phyloP scores from a whole-genome alignment of 2,888 invertebrate species.

The Platycnemis pennipes region DNA sequence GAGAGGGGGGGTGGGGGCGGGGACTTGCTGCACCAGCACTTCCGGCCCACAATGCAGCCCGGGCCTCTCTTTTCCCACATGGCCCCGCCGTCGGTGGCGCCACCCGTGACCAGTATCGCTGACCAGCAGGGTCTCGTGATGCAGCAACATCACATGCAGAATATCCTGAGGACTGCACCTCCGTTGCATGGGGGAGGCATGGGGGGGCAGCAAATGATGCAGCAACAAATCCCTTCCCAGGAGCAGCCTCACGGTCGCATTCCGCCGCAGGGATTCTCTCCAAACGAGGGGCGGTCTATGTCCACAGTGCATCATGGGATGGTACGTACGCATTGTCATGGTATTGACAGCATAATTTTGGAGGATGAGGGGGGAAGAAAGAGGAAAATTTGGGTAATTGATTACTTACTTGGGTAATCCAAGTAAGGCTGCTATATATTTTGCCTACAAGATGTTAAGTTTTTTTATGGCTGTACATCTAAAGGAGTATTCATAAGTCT shows the following conservation, averaged over 20 bases:
- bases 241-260: constrained; percentile 39
- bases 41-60: constrained; percentile 52
- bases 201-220: not conserved
- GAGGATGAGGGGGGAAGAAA: too few relatives aligned
- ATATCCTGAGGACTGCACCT: constrained; percentile 17
- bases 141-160: constrained; percentile 22
- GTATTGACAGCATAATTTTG: too few relatives aligned
- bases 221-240: not conserved
- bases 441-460: too few relatives aligned
- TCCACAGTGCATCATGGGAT: not conserved
- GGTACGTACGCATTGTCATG: constrained; percentile 1
- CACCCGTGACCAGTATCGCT: not conserved
- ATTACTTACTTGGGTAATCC: too few relatives aligned
- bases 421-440: too few relatives aligned
- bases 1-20: constrained; percentile 36
- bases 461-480: too few relatives aligned
- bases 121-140: not conserved
- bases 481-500: too few relatives aligned
- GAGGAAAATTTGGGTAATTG: too few relatives aligned
- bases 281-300: constrained; percentile 41
- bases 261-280: constrained; percentile 42
- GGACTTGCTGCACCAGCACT: constrained; percentile 16
- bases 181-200: not conserved
- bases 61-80: constrained; percentile 55
- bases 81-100: not conserved